Base-by-base conservation (phyloP, 1,140 invertebrate genomes). In the Venturia canescens region DNA sequence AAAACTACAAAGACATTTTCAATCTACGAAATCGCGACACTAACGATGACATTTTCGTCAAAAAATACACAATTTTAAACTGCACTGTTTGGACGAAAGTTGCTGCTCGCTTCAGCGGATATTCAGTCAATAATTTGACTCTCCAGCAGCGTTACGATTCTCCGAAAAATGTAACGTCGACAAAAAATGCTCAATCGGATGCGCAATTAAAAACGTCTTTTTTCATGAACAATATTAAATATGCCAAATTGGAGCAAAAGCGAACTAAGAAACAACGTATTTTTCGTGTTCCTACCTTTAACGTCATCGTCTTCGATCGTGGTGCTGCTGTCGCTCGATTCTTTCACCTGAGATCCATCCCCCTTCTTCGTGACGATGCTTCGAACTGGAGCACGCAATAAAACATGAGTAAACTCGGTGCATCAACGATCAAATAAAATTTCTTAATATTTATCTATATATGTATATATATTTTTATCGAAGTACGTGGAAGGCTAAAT, bases 291-390 rank as follows among this genome's bases (percentile, higher is more conserved):
- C 74, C 94, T 94, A 97, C 96, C 96, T 95, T 97, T 97, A 85
- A 95, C 94, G 90, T 98, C 97, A 90, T 98, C 97, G 91, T 98
- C 97, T 92, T 98, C 94, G 77, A 97, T 95, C 82, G 97, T 98
- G 88, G 97, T 98, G 88, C 96, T 98, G 89, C 96, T 96, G 90
- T 98, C 97, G 44, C 97, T 98, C 27, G 97, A 98, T 92, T 98
- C 97, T 91, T 98, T 98, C 21, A 98, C 97, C 93, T 98, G 97
- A 81, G 97, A 98, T 83, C 97, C 97, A 87, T 98, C 97, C 67
- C 97, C 96, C 91, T 98, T 98, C 92, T 98, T 98, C 84, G 96
- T 97, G 75, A 98, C 95, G 93, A 98, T 98, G 88, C 95, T 96
- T 93, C 95, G 94, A 94, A 95, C 95, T 96, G 92, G 69, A 92